A percentile compares a stretch with the other conserved stretches of the same genome.
Conservation (phyloP, 2,797 vertebrate species). For the Pampus argenteus region DNA sequence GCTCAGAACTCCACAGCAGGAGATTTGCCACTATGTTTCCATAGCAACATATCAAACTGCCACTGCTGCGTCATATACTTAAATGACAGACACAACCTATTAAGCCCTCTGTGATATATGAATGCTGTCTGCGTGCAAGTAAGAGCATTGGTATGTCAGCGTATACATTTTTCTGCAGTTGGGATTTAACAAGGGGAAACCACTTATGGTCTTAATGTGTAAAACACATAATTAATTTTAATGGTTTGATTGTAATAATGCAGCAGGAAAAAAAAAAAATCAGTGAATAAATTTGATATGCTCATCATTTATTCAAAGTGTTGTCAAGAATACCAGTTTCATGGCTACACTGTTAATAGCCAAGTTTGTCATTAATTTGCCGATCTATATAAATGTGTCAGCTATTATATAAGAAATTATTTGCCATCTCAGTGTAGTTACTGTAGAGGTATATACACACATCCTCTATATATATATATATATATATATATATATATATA, state of each 20-base stretch:
- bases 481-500: too few species aligned
- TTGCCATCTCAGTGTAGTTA: constrained; percentile 3
- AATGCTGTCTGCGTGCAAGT: constrained; percentile 64
- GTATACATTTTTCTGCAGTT: constrained; percentile 30
- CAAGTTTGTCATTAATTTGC: constrained; percentile 3
- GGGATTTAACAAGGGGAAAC: constrained; percentile 32
- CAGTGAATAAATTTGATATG: neutral
- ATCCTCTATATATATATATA: too few species aligned
- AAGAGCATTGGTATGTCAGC: constrained; percentile 53
- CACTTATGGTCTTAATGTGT: neutral
- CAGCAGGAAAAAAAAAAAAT: neutral
- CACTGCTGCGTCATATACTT: constrained; percentile 75
- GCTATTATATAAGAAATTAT: neutral
- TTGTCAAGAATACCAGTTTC: constrained; percentile 7
- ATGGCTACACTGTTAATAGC: neutral
- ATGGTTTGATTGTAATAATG: constrained; percentile 36
- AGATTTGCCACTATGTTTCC: constrained; percentile 77
- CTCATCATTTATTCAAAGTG: neutral
- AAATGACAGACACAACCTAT: constrained; percentile 82
- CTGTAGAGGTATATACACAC: neutral
- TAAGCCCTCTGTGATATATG: constrained; percentile 71
- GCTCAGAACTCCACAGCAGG: constrained; percentile 54
- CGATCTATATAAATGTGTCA: neutral
- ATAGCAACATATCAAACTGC: constrained; percentile 78
- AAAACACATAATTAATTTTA: constrained; percentile 29